These are phyloP conservation scores for Galeruca laticollis DNA, from an alignment of 2,888 invertebrate species.

Conservation along the genomic window DNA sequence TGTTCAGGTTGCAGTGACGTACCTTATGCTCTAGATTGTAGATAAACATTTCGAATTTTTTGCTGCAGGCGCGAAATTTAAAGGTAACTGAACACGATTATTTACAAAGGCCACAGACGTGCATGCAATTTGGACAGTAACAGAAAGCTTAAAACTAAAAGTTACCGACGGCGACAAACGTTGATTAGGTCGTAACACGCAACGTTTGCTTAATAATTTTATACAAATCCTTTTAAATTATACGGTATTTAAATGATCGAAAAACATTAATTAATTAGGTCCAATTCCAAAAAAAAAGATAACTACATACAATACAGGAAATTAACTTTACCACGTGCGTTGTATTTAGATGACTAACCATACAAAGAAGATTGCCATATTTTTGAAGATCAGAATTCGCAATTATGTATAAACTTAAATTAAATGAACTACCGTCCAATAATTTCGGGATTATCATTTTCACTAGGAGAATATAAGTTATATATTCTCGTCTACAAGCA, in stretches of 20 bases:
- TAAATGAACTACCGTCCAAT: no score
- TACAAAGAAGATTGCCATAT: no score
- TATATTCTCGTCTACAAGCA: no score
- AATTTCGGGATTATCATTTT: no score
- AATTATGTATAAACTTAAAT: no score
- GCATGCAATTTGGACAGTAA: conserved; percentile 37
- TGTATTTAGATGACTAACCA: no score
- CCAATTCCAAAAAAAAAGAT: not conserved
- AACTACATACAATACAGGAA: no score
- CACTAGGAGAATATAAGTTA: no score
- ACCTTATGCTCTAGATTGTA: conserved; percentile 5
- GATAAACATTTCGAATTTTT: not conserved
- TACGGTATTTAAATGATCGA: not conserved
- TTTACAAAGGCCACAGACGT: conserved; percentile 27
- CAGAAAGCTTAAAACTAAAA: conserved; percentile 32
- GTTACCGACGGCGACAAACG: conserved; percentile 35
- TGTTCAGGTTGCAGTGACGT: not conserved
- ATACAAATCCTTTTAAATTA: conserved; percentile 16
- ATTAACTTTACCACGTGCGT: no score
- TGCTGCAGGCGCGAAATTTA: conserved; percentile 22
- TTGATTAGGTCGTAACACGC: conserved; percentile 39
- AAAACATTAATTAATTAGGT: not conserved
- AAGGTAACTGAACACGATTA: conserved; percentile 20
- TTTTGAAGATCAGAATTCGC: no score
- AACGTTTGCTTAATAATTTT: conserved; percentile 25